These are phyloP conservation scores for Bhutanitis thaidina DNA, from an alignment of 2,888 invertebrate genomes.

Conservation along the genomic window DNA sequence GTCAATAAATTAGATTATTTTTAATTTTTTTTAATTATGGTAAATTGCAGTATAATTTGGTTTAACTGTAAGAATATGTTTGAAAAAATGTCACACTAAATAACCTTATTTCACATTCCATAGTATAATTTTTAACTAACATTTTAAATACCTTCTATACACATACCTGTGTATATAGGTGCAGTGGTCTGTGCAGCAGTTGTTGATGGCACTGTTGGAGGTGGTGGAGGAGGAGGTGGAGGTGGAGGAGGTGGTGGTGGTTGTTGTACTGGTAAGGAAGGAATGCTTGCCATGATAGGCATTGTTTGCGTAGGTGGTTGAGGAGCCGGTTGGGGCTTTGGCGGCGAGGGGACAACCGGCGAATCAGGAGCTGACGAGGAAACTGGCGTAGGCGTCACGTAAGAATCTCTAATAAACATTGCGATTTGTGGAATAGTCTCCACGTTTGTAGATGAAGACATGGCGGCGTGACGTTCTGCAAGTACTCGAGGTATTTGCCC, in stretches of 20 bases:
- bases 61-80: no score
- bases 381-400: constrained; percentile 21
- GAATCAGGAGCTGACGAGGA: constrained; percentile 27
- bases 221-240: constrained; percentile 21
- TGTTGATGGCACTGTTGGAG: constrained; percentile 3
- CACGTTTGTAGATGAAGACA: constrained; percentile 28
- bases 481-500: constrained; percentile 54
- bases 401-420: constrained; percentile 31
- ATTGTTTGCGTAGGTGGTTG: constrained; percentile 29
- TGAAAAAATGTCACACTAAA: no score
- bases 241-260: constrained; percentile 27
- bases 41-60: no score
- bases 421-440: constrained; percentile 38
- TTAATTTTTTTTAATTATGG: no score
- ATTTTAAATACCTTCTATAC: no score
- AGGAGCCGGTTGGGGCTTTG: constrained; percentile 20
- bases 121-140: no score
- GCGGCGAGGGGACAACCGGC: background rate
- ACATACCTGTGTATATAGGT: constrained; percentile 1
- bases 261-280: constrained; percentile 30
- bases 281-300: constrained; percentile 25
- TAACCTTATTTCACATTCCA: no score
- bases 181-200: background rate
- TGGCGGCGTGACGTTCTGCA: constrained; percentile 48
- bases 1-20: no score